Evolutionary conservation across 1,140 invertebrate species (phyloP), one percentile per base, ranked within the genome.

Genomic region (Agrilus planipennis): DNA sequence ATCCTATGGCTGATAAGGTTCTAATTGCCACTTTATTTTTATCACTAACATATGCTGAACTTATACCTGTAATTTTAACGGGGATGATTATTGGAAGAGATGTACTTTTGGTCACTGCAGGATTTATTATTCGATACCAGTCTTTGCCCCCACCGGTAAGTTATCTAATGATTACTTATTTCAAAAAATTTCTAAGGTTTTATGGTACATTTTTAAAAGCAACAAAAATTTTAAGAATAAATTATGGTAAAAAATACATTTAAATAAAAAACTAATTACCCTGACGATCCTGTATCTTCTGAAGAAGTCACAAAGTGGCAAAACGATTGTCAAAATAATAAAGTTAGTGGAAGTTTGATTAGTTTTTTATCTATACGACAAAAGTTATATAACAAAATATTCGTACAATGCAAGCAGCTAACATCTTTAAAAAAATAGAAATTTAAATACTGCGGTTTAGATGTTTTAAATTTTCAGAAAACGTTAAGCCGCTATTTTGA

Each of bases 1-100:
- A 98, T 66, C 94, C 94, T 9, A 75, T 94, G 63, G 93, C 93
- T n/a, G 94, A 98, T 62, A 98, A 98, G 71, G 69, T 97, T 12
- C 69, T 98, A 4, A 79, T 98, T 45, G 86, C 79, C 9, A 87
- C 86, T 10, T 64, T 97, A 22, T 92, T 92, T 56, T 58, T 95
- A 17, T 79, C 87, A 1, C 65, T 96, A 18, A 89, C 90, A 7
- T 84, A 81, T 65, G 79, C 81, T 39, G 76, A 79, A 32, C 62
- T 95, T 10, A 84, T 98, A 57, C 92, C 93, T 57, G 66, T 90
- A 38, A 68, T 76, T 37, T 63, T 98, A n/a, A 88, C 89, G 5
- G 70, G 72, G 22, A 62, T 95, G 14, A 90, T 97, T 39, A 67
- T 98, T 6, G 67, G 71, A 11, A 72, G 92, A 53, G 93, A 97